Conservation (phyloP, 1,140 invertebrate species). For the Carposina sasakii region DNA sequence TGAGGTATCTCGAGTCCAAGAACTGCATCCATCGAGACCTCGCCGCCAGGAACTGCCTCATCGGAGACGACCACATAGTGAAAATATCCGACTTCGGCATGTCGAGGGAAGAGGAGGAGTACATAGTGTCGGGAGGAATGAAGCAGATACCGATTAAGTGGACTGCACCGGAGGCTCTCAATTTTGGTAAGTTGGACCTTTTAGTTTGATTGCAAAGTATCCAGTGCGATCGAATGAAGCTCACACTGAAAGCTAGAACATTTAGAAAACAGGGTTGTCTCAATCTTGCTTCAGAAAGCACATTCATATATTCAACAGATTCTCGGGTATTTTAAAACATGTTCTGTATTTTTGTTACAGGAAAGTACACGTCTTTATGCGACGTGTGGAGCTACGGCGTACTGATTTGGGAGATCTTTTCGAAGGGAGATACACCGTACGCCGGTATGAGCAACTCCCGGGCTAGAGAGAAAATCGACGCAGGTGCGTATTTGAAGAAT, state of each 20-base stretch:
- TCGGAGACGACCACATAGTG: slow-evolving; percentile 89
- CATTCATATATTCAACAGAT: no score
- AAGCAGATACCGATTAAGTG: slow-evolving; percentile 99
- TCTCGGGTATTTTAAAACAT: no score
- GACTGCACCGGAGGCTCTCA: slow-evolving; percentile 96
- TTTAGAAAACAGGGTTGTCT: no score
- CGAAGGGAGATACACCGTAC: slow-evolving; percentile 93
- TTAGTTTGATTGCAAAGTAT: no score
- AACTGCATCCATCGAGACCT: slow-evolving; percentile 97
- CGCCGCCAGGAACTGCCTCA: slow-evolving; percentile 95
- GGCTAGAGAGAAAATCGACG: slow-evolving; percentile 94
- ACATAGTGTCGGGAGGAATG: slow-evolving; percentile 97
- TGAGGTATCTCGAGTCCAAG: slow-evolving; percentile 96
- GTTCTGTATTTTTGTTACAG: slow-evolving; percentile 67
- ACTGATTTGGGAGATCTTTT: slow-evolving; percentile 97
- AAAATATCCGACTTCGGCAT: slow-evolving; percentile 99
- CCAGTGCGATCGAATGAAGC: no score
- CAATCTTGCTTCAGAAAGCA: no score
- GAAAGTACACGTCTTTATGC: slow-evolving; percentile 96
- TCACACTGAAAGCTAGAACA: no score
- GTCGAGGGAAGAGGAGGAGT: slow-evolving; percentile 97
- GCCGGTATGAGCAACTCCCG: slow-evolving; percentile 94
- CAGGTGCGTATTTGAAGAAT: no score
- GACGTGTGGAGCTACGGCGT: slow-evolving; percentile 99
- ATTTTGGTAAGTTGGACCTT: slow-evolving; percentile 93